Evolutionary conservation across 2,888 invertebrate genomes (phyloP).

Genomic region (Sphaerophoria rueppellii): DNA sequence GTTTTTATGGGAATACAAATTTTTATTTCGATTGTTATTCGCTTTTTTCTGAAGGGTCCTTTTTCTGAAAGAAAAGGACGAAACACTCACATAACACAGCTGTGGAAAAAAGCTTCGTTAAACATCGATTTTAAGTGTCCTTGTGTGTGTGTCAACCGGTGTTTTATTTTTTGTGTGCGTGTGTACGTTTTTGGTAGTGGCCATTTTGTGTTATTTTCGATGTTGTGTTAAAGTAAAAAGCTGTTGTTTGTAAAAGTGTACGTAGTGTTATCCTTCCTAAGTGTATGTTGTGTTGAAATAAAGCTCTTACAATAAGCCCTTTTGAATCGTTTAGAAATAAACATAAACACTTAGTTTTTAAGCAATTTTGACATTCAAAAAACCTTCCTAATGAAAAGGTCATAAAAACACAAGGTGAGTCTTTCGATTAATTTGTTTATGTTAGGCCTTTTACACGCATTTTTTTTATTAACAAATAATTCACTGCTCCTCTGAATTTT

Average conservation of each 20-base stretch:
- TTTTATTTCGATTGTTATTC: not conserved
- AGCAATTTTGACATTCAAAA: not conserved
- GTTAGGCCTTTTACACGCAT: not conserved
- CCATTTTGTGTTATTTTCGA: slow-evolving; percentile 6
- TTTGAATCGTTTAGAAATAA: not conserved
- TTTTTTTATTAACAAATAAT: slow-evolving; percentile 15
- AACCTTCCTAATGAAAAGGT: not conserved
- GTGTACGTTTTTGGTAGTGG: not conserved
- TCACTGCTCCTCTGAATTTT: slow-evolving; percentile 12
- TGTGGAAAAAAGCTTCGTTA: not conserved
- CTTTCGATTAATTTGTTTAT: not conserved
- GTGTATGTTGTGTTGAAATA: not conserved
- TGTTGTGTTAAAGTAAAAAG: slow-evolving; percentile 10
- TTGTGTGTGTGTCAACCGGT: slow-evolving; percentile 26
- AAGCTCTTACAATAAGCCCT: slow-evolving; percentile 4
- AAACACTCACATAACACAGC: not conserved
- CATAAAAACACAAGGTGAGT: slow-evolving; percentile 30
- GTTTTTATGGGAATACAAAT: not conserved
- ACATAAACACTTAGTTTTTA: not conserved
- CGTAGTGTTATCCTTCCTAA: not conserved
- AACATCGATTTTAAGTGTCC: slow-evolving; percentile 25
- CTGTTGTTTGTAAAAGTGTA: slow-evolving; percentile 13
- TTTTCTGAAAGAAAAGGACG: not conserved
- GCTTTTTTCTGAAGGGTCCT: not conserved
- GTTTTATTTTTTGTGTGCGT: slow-evolving; percentile 7